phyloP scores from a whole-genome alignment of 1,140 invertebrate species.

The Pogonus chalceus region DNA sequence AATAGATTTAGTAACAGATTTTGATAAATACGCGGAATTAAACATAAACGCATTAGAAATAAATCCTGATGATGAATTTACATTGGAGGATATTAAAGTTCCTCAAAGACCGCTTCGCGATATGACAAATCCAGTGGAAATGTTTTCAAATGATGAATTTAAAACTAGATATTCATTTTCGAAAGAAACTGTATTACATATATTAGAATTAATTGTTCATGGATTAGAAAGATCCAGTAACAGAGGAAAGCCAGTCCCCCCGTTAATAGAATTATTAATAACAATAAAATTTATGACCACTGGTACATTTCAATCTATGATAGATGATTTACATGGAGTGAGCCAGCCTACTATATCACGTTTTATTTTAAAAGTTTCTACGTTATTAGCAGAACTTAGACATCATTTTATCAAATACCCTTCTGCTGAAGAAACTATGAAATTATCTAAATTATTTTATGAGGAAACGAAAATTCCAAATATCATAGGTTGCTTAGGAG shows the following conservation, averaged over 20 bases:
- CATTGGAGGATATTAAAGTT: neutral
- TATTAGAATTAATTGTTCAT: slow-evolving; percentile 1
- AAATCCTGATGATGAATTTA: neutral
- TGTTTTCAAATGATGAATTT: neutral
- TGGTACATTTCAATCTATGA: neutral
- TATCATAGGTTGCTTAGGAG: neutral
- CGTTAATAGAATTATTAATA: neutral
- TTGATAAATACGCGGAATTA: neutral
- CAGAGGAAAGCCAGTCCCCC: neutral
- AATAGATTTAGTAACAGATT: neutral
- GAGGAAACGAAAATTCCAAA: neutral
- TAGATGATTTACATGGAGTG: neutral
- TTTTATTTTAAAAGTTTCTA: neutral
- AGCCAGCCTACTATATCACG: neutral
- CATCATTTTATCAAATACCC: neutral
- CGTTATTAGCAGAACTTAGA: neutral
- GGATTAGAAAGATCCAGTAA: neutral
- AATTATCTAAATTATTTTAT: neutral
- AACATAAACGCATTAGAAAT: neutral
- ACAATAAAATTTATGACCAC: neutral
- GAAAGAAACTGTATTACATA: neutral
- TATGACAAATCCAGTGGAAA: neutral
- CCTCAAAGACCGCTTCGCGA: neutral
- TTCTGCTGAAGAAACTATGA: neutral
- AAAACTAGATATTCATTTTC: neutral